These are phyloP conservation scores for Myopa tessellatipennis DNA, from an alignment of 2,888 invertebrate genomes.

Conservation along the genomic window DNA sequence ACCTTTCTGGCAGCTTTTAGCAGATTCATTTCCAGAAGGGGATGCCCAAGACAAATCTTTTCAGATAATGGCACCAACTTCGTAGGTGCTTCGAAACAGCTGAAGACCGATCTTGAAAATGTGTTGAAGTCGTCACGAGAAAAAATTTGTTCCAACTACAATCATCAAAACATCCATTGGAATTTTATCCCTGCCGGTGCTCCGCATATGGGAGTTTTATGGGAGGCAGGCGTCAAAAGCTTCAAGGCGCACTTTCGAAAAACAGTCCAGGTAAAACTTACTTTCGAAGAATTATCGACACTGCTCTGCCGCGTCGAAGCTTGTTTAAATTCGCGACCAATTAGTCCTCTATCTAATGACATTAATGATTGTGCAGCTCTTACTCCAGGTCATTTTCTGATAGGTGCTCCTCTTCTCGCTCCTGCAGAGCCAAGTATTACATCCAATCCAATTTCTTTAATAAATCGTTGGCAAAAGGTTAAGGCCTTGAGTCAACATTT, in stretches of 20 bases:
- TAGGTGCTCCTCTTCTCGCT: conserved; percentile 9
- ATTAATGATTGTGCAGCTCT: conserved; percentile 6
- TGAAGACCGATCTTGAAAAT: background rate
- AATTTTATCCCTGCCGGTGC: no score
- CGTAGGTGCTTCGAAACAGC: background rate
- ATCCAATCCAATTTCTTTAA: no score
- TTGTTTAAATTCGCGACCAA: conserved; percentile 21
- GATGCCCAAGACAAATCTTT: background rate
- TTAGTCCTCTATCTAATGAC: conserved; percentile 16
- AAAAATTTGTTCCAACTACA: background rate
- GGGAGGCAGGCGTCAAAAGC: no score
- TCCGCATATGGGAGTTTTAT: no score
- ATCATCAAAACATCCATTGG: conserved; percentile 6
- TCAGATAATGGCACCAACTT: conserved; percentile 1
- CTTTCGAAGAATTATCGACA: conserved; percentile 26
- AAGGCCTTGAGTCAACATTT: no score
- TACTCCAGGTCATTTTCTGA: conserved; percentile 23
- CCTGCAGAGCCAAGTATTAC: background rate
- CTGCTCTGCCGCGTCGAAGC: background rate
- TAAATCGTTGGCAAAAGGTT: no score
- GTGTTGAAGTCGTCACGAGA: background rate
- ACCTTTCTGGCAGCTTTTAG: background rate
- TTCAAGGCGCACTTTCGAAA: no score
- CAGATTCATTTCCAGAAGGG: background rate
- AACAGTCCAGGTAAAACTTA: background rate